Conservation (phyloP, 2,113 vertebrate species). For the Ctenomys sociabilis region DNA sequence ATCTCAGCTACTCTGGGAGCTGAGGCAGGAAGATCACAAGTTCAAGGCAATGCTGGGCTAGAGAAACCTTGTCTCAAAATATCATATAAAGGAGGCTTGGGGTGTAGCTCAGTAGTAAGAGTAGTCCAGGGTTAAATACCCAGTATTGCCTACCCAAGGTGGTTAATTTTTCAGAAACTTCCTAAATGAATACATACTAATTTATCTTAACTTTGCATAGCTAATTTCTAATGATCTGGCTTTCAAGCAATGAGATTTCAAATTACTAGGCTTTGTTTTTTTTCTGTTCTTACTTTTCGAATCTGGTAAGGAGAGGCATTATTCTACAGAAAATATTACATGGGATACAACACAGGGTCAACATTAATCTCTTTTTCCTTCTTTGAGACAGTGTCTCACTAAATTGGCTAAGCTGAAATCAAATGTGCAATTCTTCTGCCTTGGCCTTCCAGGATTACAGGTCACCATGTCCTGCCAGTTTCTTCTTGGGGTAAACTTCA, state of each 20-base stretch:
- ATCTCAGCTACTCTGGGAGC: not conserved
- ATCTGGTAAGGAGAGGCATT: not conserved
- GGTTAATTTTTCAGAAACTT: slow-evolving; percentile 34
- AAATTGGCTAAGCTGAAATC: not conserved
- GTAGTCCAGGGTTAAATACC: not conserved
- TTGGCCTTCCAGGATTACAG: not conserved
- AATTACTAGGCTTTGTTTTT: not conserved
- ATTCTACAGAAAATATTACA: slow-evolving; percentile 5
- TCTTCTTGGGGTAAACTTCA: not conserved
- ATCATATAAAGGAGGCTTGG: not conserved
- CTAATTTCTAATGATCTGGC: slow-evolving; percentile 20
- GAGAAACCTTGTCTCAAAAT: not conserved
- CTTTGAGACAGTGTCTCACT: not conserved
- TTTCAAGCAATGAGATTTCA: slow-evolving; percentile 47
- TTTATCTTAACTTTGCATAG: slow-evolving; percentile 9
- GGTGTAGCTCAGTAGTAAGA: not conserved
- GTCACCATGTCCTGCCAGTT: not conserved
- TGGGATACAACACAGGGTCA: not conserved
- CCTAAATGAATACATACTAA: slow-evolving; percentile 8
- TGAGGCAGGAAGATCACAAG: not conserved
- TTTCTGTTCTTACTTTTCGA: not conserved
- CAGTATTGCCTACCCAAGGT: not conserved
- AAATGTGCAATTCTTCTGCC: not conserved
- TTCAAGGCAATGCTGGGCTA: not conserved
- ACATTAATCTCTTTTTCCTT: not conserved